These are phyloP conservation scores for Danio tinwini DNA, from an alignment of 2,797 vertebrate species.

Conservation along the genomic window DNA sequence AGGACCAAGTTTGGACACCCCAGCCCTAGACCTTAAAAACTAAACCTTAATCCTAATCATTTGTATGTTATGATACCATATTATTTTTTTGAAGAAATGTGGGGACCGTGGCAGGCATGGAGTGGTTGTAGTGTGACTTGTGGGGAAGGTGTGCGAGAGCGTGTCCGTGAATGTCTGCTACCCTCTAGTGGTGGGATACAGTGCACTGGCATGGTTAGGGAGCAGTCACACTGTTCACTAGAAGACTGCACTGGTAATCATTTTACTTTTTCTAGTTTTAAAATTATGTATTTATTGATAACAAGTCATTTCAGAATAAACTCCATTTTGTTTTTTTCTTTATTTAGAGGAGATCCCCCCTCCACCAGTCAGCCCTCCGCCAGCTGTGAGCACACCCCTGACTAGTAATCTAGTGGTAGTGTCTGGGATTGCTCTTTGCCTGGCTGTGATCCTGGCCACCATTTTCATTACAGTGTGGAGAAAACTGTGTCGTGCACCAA, in stretches of 20 bases:
- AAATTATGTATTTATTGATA: not conserved
- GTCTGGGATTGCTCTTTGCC: constrained; percentile 89
- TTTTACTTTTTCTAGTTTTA: not conserved
- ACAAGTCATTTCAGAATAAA: not conserved
- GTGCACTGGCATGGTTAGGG: constrained; percentile 83
- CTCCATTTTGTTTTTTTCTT: not conserved
- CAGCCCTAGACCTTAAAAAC: too few relatives aligned
- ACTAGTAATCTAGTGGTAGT: constrained; percentile 89
- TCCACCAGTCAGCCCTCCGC: constrained; percentile 64
- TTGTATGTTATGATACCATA: constrained; percentile 3
- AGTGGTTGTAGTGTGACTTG: constrained; percentile 91
- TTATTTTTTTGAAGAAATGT: constrained; percentile 78
- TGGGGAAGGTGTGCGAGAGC: constrained; percentile 89
- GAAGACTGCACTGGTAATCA: constrained; percentile 86
- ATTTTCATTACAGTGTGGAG: constrained; percentile 91
- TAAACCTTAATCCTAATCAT: not conserved
- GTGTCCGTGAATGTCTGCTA: constrained; percentile 85
- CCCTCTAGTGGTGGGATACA: constrained; percentile 76
- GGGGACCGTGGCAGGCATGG: constrained; percentile 94
- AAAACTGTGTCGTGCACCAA: constrained; percentile 84
- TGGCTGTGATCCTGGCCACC: constrained; percentile 89
- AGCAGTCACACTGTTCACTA: constrained; percentile 90
- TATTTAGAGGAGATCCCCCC: constrained; percentile 57
- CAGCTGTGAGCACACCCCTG: constrained; percentile 58
- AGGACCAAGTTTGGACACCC: too few relatives aligned